These are phyloP conservation scores for Helarctos malayanus DNA, from an alignment of 2,797 vertebrate species.

Conservation along the genomic window DNA sequence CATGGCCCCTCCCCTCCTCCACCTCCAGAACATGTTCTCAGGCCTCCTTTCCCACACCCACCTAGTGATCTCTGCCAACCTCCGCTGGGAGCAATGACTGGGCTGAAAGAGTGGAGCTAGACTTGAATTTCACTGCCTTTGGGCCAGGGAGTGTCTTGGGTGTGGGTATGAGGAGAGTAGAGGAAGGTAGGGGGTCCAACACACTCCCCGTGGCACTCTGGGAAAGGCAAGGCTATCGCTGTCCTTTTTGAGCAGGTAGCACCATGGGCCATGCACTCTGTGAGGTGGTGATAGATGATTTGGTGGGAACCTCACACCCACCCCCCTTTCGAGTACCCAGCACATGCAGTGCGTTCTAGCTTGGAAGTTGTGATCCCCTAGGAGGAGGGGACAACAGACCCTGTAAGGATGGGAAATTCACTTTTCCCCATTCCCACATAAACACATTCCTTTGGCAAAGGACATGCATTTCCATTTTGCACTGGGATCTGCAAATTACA, in stretches of 20 bases:
- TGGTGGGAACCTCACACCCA: background rate
- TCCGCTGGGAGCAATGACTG: background rate
- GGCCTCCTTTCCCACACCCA: fast-evolving
- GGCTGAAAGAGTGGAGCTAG: background rate
- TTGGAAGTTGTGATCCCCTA: background rate
- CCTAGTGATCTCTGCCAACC: background rate
- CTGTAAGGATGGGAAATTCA: fast-evolving
- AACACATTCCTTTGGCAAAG: background rate
- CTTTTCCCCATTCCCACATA: background rate
- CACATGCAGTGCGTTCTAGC: background rate
- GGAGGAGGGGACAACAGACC: fast-evolving
- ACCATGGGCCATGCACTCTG: background rate
- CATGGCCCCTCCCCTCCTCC: fast-evolving
- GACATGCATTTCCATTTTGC: background rate
- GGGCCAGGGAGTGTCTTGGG: fast-evolving
- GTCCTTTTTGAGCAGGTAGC: background rate
- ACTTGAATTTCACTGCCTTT: background rate
- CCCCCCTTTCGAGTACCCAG: too few relatives aligned
- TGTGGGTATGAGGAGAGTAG: fast-evolving
- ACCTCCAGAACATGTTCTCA: background rate
- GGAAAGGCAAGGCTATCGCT: background rate
- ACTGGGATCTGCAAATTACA: background rate
- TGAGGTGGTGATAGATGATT: fast-evolving
- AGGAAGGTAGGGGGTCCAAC: fast-evolving
- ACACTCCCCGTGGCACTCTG: background rate